Evolutionary conservation across 2,888 invertebrate genomes (phyloP).

Genomic region (Gnatocerus cornutus): DNA sequence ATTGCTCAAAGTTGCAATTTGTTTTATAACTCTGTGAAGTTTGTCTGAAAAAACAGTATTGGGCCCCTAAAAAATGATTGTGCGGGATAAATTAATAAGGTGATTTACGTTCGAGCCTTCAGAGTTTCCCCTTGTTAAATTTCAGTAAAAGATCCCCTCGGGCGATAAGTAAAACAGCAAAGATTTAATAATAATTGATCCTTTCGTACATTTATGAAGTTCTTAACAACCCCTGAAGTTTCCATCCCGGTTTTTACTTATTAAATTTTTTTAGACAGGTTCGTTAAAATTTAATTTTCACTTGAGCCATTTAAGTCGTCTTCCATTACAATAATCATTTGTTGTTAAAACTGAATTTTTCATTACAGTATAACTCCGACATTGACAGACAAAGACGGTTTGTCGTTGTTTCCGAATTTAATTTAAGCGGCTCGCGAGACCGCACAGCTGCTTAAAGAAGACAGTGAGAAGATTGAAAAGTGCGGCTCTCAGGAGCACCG

Average conservation of each 20-base stretch:
- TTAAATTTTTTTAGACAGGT: slow-evolving; percentile 25
- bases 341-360: slow-evolving; percentile 11
- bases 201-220: slow-evolving; percentile 28
- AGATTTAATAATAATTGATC: slow-evolving; percentile 40
- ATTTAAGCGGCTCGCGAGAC: neutral
- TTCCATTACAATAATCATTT: slow-evolving; percentile 9
- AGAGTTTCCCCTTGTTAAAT: neutral
- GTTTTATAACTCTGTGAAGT: no score
- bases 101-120: no score
- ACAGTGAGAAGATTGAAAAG: slow-evolving; percentile 10
- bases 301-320: neutral
- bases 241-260: slow-evolving; percentile 20
- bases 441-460: neutral
- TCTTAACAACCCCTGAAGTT: slow-evolving; percentile 29
- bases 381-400: slow-evolving; percentile 2
- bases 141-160: slow-evolving; percentile 4
- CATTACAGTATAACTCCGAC: neutral
- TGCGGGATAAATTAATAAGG: no score
- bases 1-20: no score
- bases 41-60: no score
- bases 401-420: neutral
- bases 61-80: no score
- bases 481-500: neutral
- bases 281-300: slow-evolving; percentile 33
- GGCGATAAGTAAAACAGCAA: slow-evolving; percentile 24